Conservation (phyloP, 1,140 invertebrate species). For the Brachionus rotundiformis region DNA sequence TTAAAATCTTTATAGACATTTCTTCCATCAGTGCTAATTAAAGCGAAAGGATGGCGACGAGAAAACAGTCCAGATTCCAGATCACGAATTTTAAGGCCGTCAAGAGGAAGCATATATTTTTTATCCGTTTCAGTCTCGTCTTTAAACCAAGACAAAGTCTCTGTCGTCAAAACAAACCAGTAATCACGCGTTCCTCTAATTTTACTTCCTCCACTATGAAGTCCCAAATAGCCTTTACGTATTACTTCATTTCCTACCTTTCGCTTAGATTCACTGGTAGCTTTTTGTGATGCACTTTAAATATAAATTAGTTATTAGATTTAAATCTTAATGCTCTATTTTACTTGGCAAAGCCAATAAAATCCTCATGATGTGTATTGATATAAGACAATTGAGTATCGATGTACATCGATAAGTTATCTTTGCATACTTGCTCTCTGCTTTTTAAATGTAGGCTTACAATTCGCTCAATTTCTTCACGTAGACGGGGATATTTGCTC, state of each 20-base stretch:
- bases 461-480: constrained; percentile 96
- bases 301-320: not conserved
- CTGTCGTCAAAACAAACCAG: constrained; percentile 99
- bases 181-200: constrained; percentile 77
- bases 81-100: constrained; percentile 92
- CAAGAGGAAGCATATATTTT: constrained; percentile 97
- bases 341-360: constrained; percentile 66
- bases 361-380: constrained; percentile 99
- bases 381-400: constrained; percentile 98
- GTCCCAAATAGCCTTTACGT: constrained; percentile 79
- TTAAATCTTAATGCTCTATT: not conserved
- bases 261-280: constrained; percentile 65
- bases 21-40: constrained; percentile 86
- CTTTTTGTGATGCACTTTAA: constrained; percentile 11
- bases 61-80: constrained; percentile 91
- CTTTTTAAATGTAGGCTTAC: constrained; percentile 89
- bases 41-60: constrained; percentile 88
- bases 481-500: constrained; percentile 88
- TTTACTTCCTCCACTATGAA: constrained; percentile 59
- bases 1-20: constrained; percentile 97
- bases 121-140: constrained; percentile 99
- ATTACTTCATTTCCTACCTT: constrained; percentile 91
- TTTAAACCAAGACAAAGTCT: constrained; percentile 98
- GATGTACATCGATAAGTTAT: constrained; percentile 86
- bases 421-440: constrained; percentile 90